A percentile compares a stretch with the other conserved stretches of the same genome.
phyloP scores from a whole-genome alignment of 2,797 vertebrate species.

The Sebastes hopkinsi region DNA sequence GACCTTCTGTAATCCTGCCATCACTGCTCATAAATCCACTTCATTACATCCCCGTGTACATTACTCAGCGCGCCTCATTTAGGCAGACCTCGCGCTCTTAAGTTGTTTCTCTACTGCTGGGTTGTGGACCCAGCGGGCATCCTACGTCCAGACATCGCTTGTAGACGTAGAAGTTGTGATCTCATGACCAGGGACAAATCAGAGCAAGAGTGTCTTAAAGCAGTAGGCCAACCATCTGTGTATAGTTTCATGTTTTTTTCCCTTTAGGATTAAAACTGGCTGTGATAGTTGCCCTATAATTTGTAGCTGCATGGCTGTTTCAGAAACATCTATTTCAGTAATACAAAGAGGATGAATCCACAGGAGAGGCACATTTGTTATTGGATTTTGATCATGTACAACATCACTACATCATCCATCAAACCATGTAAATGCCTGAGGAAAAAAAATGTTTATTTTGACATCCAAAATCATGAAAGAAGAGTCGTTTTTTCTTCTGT shows the following conservation, averaged over 20 bases:
- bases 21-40: slow-evolving; percentile 75
- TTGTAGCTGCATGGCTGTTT: slow-evolving; percentile 27
- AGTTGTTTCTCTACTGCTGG: slow-evolving; percentile 31
- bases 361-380: slow-evolving; percentile 43
- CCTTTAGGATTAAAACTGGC: slow-evolving; percentile 8
- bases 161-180: slow-evolving; percentile 25
- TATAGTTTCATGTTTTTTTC: not conserved
- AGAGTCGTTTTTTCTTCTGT: not conserved
- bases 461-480: slow-evolving; percentile 22
- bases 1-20: slow-evolving; percentile 74
- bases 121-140: slow-evolving; percentile 7
- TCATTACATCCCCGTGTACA: slow-evolving; percentile 66
- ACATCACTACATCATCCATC: slow-evolving; percentile 29
- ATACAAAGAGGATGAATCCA: slow-evolving; percentile 35
- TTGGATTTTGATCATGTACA: slow-evolving; percentile 50
- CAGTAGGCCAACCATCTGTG: not conserved
- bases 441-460: slow-evolving; percentile 18
- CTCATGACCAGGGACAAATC: slow-evolving; percentile 16
- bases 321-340: slow-evolving; percentile 29
- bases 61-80: slow-evolving; percentile 62
- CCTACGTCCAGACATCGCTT: slow-evolving; percentile 4
- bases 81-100: slow-evolving; percentile 44
- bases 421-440: slow-evolving; percentile 34
- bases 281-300: not conserved
- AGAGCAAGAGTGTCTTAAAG: not conserved